Evolutionary conservation across 1,140 invertebrate species (phyloP).

Genomic region (Calliphora vicina): DNA sequence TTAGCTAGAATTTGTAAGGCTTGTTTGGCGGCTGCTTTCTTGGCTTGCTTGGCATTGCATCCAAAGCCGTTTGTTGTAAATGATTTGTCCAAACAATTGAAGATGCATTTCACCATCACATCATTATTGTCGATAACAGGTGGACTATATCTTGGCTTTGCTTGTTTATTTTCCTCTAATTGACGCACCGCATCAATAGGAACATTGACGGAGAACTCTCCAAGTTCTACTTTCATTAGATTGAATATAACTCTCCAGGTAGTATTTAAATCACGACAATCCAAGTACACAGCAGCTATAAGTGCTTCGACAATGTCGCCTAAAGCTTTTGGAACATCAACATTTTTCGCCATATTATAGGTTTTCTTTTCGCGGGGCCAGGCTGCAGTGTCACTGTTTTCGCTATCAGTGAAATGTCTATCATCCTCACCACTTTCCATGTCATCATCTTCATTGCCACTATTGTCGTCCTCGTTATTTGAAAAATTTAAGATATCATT

Average conservation of each 20-base stretch:
- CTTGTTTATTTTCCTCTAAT: constrained; percentile 76
- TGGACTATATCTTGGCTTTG: constrained; percentile 67
- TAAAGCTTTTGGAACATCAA: constrained; percentile 92
- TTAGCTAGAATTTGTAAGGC: constrained; percentile 66
- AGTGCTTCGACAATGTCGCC: constrained; percentile 94
- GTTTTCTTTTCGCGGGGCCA: neutral
- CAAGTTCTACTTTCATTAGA: constrained; percentile 78
- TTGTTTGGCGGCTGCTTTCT: constrained; percentile 78
- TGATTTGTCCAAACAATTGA: constrained; percentile 67
- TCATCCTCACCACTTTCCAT: neutral
- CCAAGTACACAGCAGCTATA: constrained; percentile 91
- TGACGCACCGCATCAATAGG: constrained; percentile 90
- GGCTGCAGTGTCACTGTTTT: neutral
- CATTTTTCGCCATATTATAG: constrained; percentile 69
- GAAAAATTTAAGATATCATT: neutral
- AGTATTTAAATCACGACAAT: constrained; percentile 79
- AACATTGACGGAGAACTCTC: constrained; percentile 79
- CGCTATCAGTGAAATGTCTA: too few relatives aligned
- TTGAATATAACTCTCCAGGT: constrained; percentile 86
- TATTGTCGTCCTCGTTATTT: neutral
- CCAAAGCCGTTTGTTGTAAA: constrained; percentile 75
- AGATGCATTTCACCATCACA: constrained; percentile 71
- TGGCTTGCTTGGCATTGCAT: constrained; percentile 72
- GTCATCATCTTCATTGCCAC: neutral
- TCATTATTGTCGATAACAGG: constrained; percentile 54